Evolutionary conservation across 2,797 vertebrate species (phyloP), one percentile per base, ranked within the genome.

Genomic region (Alca torda): DNA sequence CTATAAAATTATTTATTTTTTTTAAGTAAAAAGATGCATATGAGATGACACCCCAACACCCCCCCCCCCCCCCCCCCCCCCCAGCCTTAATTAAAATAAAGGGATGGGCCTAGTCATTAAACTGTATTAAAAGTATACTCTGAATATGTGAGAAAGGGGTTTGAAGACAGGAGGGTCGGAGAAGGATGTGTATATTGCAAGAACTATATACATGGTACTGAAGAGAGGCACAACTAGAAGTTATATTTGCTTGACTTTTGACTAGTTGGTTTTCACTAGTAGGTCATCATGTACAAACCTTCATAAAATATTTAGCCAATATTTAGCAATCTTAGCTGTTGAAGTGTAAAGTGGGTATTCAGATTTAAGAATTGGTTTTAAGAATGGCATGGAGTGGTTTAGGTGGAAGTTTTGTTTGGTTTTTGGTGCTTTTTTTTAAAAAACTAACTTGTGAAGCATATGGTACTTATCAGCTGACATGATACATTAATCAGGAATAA

Each of bases 1-100:
- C 23, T 60, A 4, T n/a, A 25, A 46, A 35, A 48, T 31, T 13
- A 6, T 13, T 21, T 26, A 11, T 56, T 35, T 61, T 33, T 41
- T 7, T 37, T 48, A 33, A 45, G 15, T 35, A 25, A 23, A 18
- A 48, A 28, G 0, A 15, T 23, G 3, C 2, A 1, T 57, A 12
- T 53, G 5, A 26, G 51, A 50, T 54, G 6, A 19, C 16, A n/a
- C n/a, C n/a, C n/a, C n/a, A n/a, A 45, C 43, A 9, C 43, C 7
- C 41, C 11, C 41, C 41, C 11, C 46, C 5, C 31, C 20, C 41
- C 14, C 41, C 11, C 41, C 41, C 11, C 46, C 5, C 31, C 20
- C 41, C 14, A 15, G 8, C 6, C 28, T 69, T 48, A 48, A 67
- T 48, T 54, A 69, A 76, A 73, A 48, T 39, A 24, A 30, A 31